Evolutionary conservation across 2,113 vertebrate genomes (phyloP), one percentile per base, ranked within the genome.

Genomic region (Willisornis vidua): DNA sequence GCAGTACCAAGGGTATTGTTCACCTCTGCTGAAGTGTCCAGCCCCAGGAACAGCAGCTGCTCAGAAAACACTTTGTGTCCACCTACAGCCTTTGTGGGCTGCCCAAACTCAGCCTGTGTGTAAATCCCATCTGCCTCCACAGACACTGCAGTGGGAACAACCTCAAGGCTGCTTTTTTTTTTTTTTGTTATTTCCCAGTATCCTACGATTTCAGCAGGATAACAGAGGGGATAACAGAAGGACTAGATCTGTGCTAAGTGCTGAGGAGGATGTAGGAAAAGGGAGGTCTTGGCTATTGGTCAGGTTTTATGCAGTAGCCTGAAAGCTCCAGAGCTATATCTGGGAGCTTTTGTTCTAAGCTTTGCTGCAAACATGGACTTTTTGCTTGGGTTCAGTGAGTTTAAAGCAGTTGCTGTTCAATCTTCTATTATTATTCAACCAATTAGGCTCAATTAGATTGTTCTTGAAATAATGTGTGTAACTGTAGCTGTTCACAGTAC

Each of bases 121-220:
- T 71, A 84, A 86, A 89, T 84, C 87, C 80, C 87, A 74, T 81
- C 84, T 91, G 91, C 55, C 76, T 86, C 35, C 54, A 46, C 63
- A 83, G 58, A 54, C 31, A 9, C 58, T 65, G 62, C 55, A 39
- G 20, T 46, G 37, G 52, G 43, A 92, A 8, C 46, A 62, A n/a
- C 35, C 17, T 78, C 73, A 23, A 48, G 25, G 12, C 6, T 41
- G n/a, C 14, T 45, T 41, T 54, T n/a, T 59, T n/a, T n/a, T n/a
- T 58, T 54, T 28, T 24, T 29, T 24, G n/a, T 39, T 72, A 57
- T 10, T 0, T 0, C 10, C 46, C 37, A 19, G 19, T 45, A 29
- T 55, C 23, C 33, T 59, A 3, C 63, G 51, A 35, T 19, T 91
- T 87, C 29, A 81, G 19, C 51, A 77, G 46, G 31, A 6, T 29